phyloP scores from a whole-genome alignment of 2,113 vertebrate genomes.

The Crypturellus undulatus region DNA sequence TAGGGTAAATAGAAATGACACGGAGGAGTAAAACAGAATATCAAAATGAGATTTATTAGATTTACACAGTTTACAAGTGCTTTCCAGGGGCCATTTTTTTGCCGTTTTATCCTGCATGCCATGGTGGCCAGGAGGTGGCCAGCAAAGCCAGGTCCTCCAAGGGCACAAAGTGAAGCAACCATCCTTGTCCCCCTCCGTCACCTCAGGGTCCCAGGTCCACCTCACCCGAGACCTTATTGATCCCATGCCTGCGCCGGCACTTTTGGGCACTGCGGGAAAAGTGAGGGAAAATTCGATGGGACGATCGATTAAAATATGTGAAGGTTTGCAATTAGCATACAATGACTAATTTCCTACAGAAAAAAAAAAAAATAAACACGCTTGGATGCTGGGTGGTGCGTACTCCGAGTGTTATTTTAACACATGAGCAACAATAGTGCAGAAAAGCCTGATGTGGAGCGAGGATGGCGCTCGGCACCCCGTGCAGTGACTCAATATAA shows the following conservation, averaged over 20 bases:
- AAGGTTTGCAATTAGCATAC: constrained; percentile 5
- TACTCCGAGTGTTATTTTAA: constrained; percentile 28
- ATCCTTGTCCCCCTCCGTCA: background rate
- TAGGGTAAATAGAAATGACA: background rate
- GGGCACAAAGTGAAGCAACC: background rate
- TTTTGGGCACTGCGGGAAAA: too few relatives aligned
- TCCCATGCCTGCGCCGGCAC: too few relatives aligned
- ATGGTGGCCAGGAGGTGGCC: background rate
- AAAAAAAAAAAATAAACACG: background rate
- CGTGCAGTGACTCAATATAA: constrained; percentile 79
- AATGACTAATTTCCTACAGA: constrained; percentile 24
- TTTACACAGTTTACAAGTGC: background rate
- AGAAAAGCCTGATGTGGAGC: background rate
- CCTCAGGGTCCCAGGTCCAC: fast-evolving
- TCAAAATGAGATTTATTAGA: background rate
- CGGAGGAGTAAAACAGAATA: background rate
- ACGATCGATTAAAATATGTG: constrained; percentile 1
- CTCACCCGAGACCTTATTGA: background rate
- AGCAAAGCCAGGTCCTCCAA: background rate
- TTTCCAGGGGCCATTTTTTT: background rate
- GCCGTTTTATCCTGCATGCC: background rate
- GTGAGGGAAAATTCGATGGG: too few relatives aligned
- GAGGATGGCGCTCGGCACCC: constrained; percentile 55
- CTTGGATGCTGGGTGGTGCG: background rate
- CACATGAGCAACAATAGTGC: constrained; percentile 66